These are phyloP conservation scores for Leptura quadrifasciata DNA, from an alignment of 2,888 invertebrate genomes.

Conservation along the genomic window DNA sequence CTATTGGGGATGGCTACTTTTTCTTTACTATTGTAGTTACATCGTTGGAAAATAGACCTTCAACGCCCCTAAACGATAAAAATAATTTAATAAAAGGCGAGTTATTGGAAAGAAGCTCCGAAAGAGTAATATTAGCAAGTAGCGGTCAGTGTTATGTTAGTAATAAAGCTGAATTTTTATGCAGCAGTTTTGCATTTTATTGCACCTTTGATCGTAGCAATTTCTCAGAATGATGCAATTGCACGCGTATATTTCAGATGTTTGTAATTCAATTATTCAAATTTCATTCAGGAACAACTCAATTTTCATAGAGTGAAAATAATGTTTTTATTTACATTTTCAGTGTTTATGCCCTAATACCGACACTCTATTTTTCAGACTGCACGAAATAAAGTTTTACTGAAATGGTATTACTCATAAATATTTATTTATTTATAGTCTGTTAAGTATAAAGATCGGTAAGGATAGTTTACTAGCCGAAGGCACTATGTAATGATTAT, in stretches of 20 bases:
- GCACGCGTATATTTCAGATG: conserved; percentile 52
- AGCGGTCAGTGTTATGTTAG: conserved; percentile 61
- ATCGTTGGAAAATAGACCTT: conserved; percentile 42
- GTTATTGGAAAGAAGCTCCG: conserved; percentile 43
- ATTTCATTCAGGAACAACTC: conserved; percentile 50
- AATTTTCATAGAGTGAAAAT: conserved; percentile 18
- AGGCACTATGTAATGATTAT: no score
- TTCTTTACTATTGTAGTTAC: conserved; percentile 43
- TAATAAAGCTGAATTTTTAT: conserved; percentile 66
- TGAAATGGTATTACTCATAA: neutral
- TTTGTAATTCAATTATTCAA: conserved; percentile 66
- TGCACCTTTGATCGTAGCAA: conserved; percentile 64
- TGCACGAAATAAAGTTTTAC: neutral
- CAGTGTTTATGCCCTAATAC: neutral
- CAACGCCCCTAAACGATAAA: conserved; percentile 50
- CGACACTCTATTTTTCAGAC: neutral
- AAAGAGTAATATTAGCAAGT: conserved; percentile 38
- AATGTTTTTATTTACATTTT: conserved; percentile 37
- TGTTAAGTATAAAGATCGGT: no score
- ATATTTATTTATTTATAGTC: no score
- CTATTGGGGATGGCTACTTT: conserved; percentile 47
- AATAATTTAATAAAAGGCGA: conserved; percentile 53
- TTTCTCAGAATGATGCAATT: conserved; percentile 62
- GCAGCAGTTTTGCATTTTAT: conserved; percentile 66
- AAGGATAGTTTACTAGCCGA: no score